Conservation (phyloP, 2,888 invertebrate genomes). For the Polylopha cassiicola region DNA sequence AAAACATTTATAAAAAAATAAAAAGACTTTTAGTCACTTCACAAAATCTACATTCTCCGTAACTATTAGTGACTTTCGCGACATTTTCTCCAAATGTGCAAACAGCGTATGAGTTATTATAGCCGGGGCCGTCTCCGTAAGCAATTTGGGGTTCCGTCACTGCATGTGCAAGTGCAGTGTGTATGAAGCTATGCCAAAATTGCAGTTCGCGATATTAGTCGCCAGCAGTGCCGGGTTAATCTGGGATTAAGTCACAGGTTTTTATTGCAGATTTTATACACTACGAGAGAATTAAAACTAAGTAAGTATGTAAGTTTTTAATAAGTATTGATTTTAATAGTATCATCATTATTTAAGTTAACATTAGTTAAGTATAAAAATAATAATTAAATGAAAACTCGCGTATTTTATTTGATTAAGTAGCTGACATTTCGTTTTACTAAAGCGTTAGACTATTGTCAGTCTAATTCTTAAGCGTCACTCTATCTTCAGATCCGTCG, state of each 20-base stretch:
- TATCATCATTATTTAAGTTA: too few species aligned
- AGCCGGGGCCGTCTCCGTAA: conserved; percentile 52
- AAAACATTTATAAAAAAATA: neutral
- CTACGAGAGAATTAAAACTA: too few species aligned
- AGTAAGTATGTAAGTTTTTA: too few species aligned
- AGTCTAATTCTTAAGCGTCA: too few species aligned
- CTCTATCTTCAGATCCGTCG: too few species aligned
- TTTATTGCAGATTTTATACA: too few species aligned
- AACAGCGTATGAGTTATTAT: conserved; percentile 60
- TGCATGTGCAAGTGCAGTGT: conserved; percentile 42
- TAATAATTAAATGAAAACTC: too few species aligned
- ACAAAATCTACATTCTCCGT: conserved; percentile 18
- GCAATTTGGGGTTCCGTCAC: conserved; percentile 67
- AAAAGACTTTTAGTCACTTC: conserved; percentile 13
- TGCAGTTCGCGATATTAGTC: conserved; percentile 45
- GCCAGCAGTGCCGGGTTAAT: conserved; percentile 29
- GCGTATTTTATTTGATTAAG: too few species aligned
- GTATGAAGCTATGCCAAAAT: conserved; percentile 63
- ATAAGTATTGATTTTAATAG: too few species aligned
- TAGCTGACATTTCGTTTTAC: too few species aligned
- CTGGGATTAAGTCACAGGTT: conserved; percentile 34
- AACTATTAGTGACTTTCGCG: conserved; percentile 36
- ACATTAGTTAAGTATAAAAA: too few species aligned
- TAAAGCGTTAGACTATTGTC: too few species aligned
- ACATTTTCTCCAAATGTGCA: conserved; percentile 44